phyloP scores from a whole-genome alignment of 2,113 vertebrate genomes.

The Xiphophorus hellerii region DNA sequence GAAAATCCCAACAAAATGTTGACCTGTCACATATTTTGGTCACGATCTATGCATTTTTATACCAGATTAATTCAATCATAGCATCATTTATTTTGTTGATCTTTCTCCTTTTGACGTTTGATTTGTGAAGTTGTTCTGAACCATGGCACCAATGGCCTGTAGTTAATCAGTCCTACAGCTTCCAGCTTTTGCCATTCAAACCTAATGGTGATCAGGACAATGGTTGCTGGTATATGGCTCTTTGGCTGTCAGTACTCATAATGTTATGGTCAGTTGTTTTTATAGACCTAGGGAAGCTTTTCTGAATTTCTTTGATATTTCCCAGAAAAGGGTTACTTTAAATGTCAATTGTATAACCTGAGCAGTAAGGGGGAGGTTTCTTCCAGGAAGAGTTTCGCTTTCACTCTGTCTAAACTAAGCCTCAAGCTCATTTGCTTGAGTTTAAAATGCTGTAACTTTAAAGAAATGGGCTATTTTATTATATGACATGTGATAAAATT shows the following conservation, averaged over 20 bases:
- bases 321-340: background rate
- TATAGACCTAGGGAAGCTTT: background rate
- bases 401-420: background rate
- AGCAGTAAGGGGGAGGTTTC: background rate
- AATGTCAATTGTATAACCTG: background rate
- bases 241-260: background rate
- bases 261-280: background rate
- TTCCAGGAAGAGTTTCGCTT: background rate
- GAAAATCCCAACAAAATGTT: background rate
- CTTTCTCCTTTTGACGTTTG: too few relatives aligned
- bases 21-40: background rate
- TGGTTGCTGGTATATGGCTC: background rate
- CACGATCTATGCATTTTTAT: background rate
- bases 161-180: background rate
- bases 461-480: background rate
- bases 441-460: background rate
- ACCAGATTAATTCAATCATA: background rate
- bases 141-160: background rate
- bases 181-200: background rate
- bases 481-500: background rate
- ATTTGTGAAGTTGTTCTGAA: background rate
- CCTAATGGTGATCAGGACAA: background rate
- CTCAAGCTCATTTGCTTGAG: background rate
- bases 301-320: background rate
- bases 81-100: background rate